Evolutionary conservation across 1,140 invertebrate species (phyloP), one percentile per base, ranked within the genome.

Genomic region (Bombyx mandarina): DNA sequence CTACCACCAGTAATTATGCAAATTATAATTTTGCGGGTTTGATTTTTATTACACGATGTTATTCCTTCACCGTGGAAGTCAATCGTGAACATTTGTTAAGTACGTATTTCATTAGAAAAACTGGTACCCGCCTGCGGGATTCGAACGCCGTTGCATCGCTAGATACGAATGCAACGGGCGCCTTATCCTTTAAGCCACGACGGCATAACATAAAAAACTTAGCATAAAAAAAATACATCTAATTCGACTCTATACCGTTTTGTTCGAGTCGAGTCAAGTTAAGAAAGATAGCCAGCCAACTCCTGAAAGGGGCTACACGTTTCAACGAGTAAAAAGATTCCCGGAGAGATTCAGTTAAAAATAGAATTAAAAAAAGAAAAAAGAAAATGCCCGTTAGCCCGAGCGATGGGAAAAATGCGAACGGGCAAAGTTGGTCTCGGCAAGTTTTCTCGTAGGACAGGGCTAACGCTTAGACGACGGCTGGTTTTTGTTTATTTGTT

Each of bases 301-400:
- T 84, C 73, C 78, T 85, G 82, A 80, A 85, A 85, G 82, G 82
- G 83, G 84, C 80, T 87, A 87, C 82, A 82, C 80, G 77, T 78
- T 86, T 79, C 77, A 62, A 62, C 60, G 70, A 76, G 74, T 75
- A 77, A 83, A 82, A 81, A 84, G 77, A 82, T 85, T 79, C 67
- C 64, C 61, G 65, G 54, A 58, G 69, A 35, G 26, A 35, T 35
- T 35, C 57, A 69, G 60, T 63, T 56, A 69, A 69, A 65, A 60
- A 64, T 62, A 67, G 64, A 57, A 54, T 60, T 59, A 71, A 60
- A 66, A 62, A 50, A 67, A 67, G 68, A 72, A 72, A 75, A 79
- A 74, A 68, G 73, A 76, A 63, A 63, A 77, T 65, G 72, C 70
- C 63, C 69, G 78, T 75, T 79, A 71, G 26, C 26, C 26, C 75